Base-by-base conservation (phyloP, 1,140 invertebrate genomes). In the Drosophila dunni region DNA sequence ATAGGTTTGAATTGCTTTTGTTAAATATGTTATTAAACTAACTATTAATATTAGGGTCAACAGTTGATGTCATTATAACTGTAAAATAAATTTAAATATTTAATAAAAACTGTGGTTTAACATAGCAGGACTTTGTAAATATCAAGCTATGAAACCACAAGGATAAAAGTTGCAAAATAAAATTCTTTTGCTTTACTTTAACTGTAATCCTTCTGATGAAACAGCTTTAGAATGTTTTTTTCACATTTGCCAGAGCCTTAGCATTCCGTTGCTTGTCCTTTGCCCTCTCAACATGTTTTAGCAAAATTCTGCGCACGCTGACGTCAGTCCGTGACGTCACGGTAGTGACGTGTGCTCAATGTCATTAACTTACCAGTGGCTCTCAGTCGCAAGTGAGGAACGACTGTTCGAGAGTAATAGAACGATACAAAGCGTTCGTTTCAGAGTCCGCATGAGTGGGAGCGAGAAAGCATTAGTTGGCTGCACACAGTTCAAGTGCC, bases 321-420 rank as follows among this genome's bases (percentile, higher is more conserved):
- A 88, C 83, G 83, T 88, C 83, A 88, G 63, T 9, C 20, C 44
- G 61, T 88, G 79, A 83, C 77, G 80, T 89, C 84, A 88, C 44
- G 45, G 85, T 67, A 57, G 24, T 88, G 84, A 88, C 84, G 84
- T 88, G 36, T 56, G 48, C 42, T 15, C 58, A 63, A 54, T 63
- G 64, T 29, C 64, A 54, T 45, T 57, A 38, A 36, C 17, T 29
- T 54, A 46, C 50, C 24, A 61, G 8, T 7, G 20, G 29, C 53
- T 9, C 7, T 20, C 40, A 42, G 11, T 42, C 15, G 34, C 11
- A 4, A 10, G 13, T 10, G 46, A 50, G 58, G 56, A 50, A 50
- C 56, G 34, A 10, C 34, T 8, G 34, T 36, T n/a, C 20, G 7
- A 64, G 11, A 44, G 3, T 44, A 9, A 17, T 7, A 46, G 50